phyloP scores from a whole-genome alignment of 2,797 vertebrate species.

The Betta splendens region DNA sequence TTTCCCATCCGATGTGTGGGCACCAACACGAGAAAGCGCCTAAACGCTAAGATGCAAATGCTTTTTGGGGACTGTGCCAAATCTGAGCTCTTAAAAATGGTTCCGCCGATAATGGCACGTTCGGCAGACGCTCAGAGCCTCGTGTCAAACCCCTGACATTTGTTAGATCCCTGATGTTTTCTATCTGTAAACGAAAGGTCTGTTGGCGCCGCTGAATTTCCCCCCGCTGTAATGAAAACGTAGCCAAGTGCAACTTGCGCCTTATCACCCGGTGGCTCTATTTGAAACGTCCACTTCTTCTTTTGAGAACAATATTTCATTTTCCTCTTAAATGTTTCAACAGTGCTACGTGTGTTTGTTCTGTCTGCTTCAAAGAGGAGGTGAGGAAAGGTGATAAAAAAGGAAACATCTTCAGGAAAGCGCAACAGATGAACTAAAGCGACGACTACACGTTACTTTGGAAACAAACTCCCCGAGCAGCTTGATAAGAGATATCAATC shows the following conservation, averaged over 20 bases:
- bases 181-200: constrained; percentile 45
- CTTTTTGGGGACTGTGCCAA: constrained; percentile 26
- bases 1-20: no score
- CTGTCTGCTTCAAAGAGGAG: not conserved
- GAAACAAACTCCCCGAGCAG: constrained; percentile 28
- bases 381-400: constrained; percentile 10
- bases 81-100: constrained; percentile 32
- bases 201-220: constrained; percentile 30
- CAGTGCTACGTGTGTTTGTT: not conserved
- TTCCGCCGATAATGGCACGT: constrained; percentile 35
- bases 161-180: constrained; percentile 50
- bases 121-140: constrained; percentile 30
- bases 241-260: constrained; percentile 31
- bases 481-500: constrained; percentile 32
- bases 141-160: constrained; percentile 41
- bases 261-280: constrained; percentile 28
- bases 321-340: constrained; percentile 11
- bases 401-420: constrained; percentile 4
- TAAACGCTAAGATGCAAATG: constrained; percentile 30
- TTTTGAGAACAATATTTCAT: constrained; percentile 19
- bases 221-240: constrained; percentile 42
- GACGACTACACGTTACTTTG: constrained; percentile 17
- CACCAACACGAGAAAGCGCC: not conserved
- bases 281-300: constrained; percentile 28
- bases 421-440: constrained; percentile 17